These are phyloP conservation scores for Aurelia aurita complex sp. Pacific DNA, from an alignment of 30 jellyfish, hydroid and myxozoan species.

Conservation along the genomic window DNA sequence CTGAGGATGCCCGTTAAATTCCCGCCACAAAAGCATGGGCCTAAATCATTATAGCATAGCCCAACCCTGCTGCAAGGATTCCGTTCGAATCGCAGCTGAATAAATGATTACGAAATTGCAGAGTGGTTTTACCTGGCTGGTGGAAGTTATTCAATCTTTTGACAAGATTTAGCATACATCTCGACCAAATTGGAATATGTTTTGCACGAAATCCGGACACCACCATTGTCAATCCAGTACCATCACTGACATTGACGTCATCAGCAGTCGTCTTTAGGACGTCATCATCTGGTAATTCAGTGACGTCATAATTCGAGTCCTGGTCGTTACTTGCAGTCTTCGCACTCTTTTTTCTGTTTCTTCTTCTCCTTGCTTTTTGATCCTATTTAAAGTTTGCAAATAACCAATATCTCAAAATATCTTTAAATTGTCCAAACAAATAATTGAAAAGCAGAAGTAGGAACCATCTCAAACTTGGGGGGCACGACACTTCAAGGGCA, in stretches of 20 bases:
- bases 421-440: no score
- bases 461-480: no score
- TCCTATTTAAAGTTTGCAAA: background rate
- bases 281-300: background rate
- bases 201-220: constrained; percentile 4
- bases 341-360: constrained; percentile 15
- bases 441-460: no score
- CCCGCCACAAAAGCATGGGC: no score
- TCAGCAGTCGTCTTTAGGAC: background rate
- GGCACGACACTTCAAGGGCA: no score
- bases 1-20: no score
- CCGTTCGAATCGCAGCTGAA: no score
- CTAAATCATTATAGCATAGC: no score
- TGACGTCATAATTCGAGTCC: background rate
- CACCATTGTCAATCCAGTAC: constrained; percentile 3
- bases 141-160: constrained; percentile 50
- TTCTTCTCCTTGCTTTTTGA: background rate
- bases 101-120: no score
- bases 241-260: constrained; percentile 15
- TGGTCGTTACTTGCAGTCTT: background rate
- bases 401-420: background rate
- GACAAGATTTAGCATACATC: constrained; percentile 54
- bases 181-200: constrained; percentile 57
- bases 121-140: constrained; percentile 29
- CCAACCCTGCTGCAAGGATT: no score